These are phyloP conservation scores for Oryzias sinensis DNA, from an alignment of 2,797 vertebrate genomes.

Conservation along the genomic window DNA sequence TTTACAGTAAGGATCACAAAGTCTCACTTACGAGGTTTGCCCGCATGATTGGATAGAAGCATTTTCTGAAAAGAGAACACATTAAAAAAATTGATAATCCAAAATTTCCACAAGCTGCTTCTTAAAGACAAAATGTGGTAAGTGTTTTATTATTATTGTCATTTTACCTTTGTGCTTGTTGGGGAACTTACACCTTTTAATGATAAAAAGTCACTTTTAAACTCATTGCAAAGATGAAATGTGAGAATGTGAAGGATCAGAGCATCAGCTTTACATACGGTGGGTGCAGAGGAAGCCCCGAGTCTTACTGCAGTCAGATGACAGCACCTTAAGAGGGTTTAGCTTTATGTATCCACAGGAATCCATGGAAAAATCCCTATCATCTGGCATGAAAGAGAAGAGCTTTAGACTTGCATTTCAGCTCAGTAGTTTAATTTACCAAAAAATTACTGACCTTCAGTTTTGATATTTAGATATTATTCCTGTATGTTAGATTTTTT, in stretches of 20 bases:
- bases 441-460: too few species aligned
- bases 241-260: background rate
- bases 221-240: conserved; percentile 2
- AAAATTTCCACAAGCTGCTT: background rate
- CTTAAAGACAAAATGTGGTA: conserved; percentile 3
- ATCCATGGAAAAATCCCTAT: background rate
- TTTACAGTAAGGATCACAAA: background rate
- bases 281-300: conserved; percentile 68
- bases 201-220: conserved; percentile 23
- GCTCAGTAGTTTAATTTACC: too few species aligned
- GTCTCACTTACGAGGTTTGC: conserved; percentile 48
- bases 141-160: background rate
- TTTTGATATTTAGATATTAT: too few species aligned
- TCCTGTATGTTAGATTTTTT: too few species aligned
- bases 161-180: conserved; percentile 45
- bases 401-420: too few species aligned
- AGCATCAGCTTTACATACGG: conserved; percentile 50
- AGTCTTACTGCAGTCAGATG: conserved; percentile 59
- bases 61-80: conserved; percentile 22
- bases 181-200: conserved; percentile 46
- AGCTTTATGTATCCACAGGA: conserved; percentile 66
- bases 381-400: conserved; percentile 19
- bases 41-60: background rate
- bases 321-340: conserved; percentile 56
- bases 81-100: background rate